phyloP scores from a whole-genome alignment of 2,888 invertebrate species.

The Drosophila prostipennis region DNA sequence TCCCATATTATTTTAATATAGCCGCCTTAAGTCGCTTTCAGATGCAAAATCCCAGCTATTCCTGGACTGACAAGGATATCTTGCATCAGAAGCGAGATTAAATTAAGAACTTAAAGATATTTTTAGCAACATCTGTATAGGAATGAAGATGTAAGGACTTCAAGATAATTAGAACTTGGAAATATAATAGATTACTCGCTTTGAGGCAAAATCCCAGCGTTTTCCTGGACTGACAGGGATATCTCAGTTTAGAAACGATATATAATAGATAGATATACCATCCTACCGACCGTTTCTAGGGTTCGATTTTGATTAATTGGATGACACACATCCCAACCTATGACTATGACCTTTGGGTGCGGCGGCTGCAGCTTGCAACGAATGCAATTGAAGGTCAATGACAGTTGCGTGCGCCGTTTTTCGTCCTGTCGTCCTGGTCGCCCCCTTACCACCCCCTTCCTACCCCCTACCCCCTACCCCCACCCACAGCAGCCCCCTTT shows the following conservation, averaged over 20 bases:
- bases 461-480: neutral
- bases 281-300: conserved; percentile 17
- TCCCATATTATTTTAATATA: too few relatives aligned
- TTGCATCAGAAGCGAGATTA: too few relatives aligned
- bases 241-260: too few relatives aligned
- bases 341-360: conserved; percentile 78
- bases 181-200: neutral
- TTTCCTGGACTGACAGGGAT: neutral
- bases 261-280: neutral
- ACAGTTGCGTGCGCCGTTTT: conserved; percentile 73
- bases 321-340: conserved; percentile 70
- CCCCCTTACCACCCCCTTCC: conserved; percentile 1
- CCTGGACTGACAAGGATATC: too few relatives aligned
- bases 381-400: conserved; percentile 76
- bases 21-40: too few relatives aligned
- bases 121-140: too few relatives aligned
- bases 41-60: too few relatives aligned
- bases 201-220: too few relatives aligned
- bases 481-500: conserved; percentile 1
- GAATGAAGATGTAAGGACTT: too few relatives aligned
- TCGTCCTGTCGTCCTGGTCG: conserved; percentile 25
- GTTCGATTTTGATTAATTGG: conserved; percentile 58
- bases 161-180: too few relatives aligned
- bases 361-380: conserved; percentile 64
- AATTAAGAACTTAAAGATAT: too few relatives aligned